phyloP scores from a whole-genome alignment of 2,797 vertebrate genomes.

The Sus cebifrons region DNA sequence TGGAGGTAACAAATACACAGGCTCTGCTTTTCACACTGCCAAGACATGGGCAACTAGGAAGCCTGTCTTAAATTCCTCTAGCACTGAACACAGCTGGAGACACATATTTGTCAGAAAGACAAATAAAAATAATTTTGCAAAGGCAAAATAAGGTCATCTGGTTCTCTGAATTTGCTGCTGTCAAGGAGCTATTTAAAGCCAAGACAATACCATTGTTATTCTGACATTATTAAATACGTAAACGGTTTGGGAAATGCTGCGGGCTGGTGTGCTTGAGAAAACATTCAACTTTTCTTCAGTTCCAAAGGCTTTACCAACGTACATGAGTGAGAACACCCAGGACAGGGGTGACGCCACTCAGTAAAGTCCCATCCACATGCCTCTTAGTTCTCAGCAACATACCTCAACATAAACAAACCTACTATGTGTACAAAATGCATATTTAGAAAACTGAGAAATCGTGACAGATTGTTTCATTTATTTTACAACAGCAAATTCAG shows the following conservation, averaged over 20 bases:
- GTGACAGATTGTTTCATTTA: background rate
- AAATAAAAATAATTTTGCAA: background rate
- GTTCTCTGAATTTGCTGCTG: conserved; percentile 22
- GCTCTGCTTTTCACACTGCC: background rate
- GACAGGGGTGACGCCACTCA: background rate
- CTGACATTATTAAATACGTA: conserved; percentile 31
- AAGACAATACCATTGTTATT: background rate
- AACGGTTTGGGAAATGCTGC: conserved; percentile 53
- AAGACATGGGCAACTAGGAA: background rate
- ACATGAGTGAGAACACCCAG: background rate
- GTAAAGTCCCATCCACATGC: background rate
- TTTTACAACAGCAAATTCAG: background rate
- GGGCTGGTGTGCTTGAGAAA: background rate
- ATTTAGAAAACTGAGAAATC: conserved; percentile 55
- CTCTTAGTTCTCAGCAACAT: background rate
- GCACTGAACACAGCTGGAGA: conserved; percentile 29
- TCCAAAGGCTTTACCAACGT: background rate
- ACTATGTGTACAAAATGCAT: background rate
- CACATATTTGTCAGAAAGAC: background rate
- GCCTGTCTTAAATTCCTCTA: background rate
- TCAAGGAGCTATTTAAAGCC: conserved; percentile 56
- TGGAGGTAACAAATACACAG: background rate
- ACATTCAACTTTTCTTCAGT: conserved; percentile 49
- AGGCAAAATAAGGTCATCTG: conserved; percentile 49
- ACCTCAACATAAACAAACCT: background rate